Conservation (phyloP, 2,888 invertebrate genomes). For the Spicauda simplicius region DNA sequence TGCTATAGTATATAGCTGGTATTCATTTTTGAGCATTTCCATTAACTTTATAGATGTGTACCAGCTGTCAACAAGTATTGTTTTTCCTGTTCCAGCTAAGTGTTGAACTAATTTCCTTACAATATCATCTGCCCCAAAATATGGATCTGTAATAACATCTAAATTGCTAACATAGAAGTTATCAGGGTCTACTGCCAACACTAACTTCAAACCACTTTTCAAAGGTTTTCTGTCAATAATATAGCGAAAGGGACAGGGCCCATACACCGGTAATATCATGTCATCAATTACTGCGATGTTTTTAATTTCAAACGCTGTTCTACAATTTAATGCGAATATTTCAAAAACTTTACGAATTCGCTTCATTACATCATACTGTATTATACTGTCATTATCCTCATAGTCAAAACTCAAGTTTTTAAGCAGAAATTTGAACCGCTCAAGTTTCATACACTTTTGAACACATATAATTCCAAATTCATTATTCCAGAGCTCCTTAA, state of each 20-base stretch:
- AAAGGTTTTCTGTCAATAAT: constrained; percentile 67
- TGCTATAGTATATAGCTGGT: constrained; percentile 62
- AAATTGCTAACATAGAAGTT: constrained; percentile 75
- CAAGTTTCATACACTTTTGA: constrained; percentile 64
- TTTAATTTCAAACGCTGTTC: constrained; percentile 63
- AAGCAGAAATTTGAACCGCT: constrained; percentile 70
- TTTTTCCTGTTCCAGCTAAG: constrained; percentile 63
- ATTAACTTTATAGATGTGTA: constrained; percentile 63
- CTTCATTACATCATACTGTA: constrained; percentile 68
- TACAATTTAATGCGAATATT: constrained; percentile 75
- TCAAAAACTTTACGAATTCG: constrained; percentile 75
- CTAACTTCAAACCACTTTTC: constrained; percentile 71
- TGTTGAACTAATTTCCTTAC: constrained; percentile 68
- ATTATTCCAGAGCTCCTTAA: constrained; percentile 69
- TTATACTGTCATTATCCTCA: constrained; percentile 55
- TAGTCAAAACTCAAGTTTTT: constrained; percentile 69
- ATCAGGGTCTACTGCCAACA: constrained; percentile 67
- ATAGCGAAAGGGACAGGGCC: constrained; percentile 76
- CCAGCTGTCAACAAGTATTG: constrained; percentile 73
- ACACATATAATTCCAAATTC: constrained; percentile 65
- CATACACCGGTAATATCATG: constrained; percentile 70
- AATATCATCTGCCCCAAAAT: constrained; percentile 63
- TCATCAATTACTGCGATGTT: constrained; percentile 72
- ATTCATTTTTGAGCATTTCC: constrained; percentile 57
- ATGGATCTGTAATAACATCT: constrained; percentile 72